Evolutionary conservation across 2,797 vertebrate genomes (phyloP).

Genomic region (Carcharodon carcharias): DNA sequence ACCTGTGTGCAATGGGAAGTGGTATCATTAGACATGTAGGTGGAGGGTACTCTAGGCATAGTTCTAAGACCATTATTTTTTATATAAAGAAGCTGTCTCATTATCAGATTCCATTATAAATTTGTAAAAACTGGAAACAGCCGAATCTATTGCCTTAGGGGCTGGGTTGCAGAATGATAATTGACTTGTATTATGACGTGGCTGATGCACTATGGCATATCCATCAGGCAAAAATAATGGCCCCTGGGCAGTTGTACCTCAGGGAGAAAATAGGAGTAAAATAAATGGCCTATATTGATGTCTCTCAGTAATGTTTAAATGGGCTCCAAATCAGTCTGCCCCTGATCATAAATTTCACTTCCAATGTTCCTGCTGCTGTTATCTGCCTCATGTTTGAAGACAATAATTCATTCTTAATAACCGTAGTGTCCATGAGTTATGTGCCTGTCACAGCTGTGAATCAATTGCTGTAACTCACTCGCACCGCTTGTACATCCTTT

Average conservation of each 20-base stretch:
- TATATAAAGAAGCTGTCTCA: not conserved
- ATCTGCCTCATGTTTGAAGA: not conserved
- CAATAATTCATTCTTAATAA: conserved; percentile 14
- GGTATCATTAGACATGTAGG: not conserved
- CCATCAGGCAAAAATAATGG: not conserved
- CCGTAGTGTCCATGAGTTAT: not conserved
- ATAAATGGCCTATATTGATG: not conserved
- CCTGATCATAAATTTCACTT: not conserved
- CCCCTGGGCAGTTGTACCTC: not conserved
- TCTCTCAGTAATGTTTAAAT: not conserved
- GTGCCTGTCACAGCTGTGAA: not conserved
- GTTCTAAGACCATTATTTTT: not conserved
- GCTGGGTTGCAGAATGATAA: not conserved
- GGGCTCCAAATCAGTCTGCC: not conserved
- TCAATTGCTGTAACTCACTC: not conserved
- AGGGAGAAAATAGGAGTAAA: not conserved
- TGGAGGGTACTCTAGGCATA: not conserved
- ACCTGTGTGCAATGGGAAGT: not conserved
- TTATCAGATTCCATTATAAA: not conserved
- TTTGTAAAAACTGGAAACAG: not conserved
- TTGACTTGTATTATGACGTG: not conserved
- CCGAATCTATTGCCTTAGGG: not conserved
- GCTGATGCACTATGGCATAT: not conserved
- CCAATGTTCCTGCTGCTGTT: not conserved
- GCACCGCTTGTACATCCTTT: not conserved